Evolutionary conservation across 2,888 invertebrate genomes (phyloP), one percentile per base, ranked within the genome.

Genomic region (Amblyjoppa fuscipennis): DNA sequence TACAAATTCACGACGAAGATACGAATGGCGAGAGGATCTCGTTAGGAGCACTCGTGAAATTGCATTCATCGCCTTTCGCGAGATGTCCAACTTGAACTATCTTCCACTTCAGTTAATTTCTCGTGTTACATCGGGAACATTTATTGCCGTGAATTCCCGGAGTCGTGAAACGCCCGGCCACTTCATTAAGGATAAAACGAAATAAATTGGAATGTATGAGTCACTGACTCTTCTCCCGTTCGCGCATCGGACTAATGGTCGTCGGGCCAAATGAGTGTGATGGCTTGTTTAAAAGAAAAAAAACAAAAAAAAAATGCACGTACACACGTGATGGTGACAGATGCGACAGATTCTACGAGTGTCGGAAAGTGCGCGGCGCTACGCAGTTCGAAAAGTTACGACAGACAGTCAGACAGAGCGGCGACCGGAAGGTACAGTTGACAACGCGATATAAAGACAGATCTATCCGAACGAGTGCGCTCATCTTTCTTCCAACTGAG

Each of bases 381-480:
- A n/a, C 34, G 66, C 38, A 38, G 51, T 45, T 45, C 45, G 45
- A 45, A 3, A 13, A 66, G 51, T 41, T 41, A 68, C 51, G 25
- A 34, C 61, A 20, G 51, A 45, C 25, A 4, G 64, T 13, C 38
- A 9, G 34, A 53, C 51, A 38, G 53, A 53, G 38, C 16, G 38
- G 41, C 38, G 25, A 53, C 38, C 68, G 41, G 53, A 77, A 77
- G 38, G 68, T 20, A 56, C 68, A 28, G 68, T 68, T 61, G 76
- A 77, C 76, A 77, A 77, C 74, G n/a, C 9, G 34, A 51, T 69
- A 79, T 61, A 83, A 83, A 83, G 78, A 76, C 49, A 56, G 56
- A 84, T 75, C 79, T 49, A 75, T 83, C 41, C 34, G 76, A 61
- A 13, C 13, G 49, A 45, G 76, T 61, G 20, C 25, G 78, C 68